Conservation (phyloP, 1,140 invertebrate genomes). For the Diplogasteroides magnus region DNA sequence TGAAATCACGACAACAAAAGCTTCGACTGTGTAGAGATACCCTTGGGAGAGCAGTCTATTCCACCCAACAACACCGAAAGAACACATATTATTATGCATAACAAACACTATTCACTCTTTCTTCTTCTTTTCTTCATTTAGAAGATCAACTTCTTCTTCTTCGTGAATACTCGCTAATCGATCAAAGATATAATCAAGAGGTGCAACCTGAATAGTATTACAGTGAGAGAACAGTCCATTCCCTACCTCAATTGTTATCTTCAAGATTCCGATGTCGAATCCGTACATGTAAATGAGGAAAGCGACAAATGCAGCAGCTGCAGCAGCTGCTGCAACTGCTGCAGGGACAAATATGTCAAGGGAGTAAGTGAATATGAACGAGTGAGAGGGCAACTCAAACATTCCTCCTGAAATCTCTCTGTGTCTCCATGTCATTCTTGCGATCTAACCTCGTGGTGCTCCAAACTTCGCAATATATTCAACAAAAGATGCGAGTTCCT, state of each 20-base stretch:
- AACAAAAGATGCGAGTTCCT: neutral
- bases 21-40: too few species aligned
- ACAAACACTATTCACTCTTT: too few species aligned
- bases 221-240: neutral
- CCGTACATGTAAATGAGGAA: neutral
- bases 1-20: too few species aligned
- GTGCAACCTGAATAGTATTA: neutral
- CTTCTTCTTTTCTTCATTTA: too few species aligned
- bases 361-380: neutral
- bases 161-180: neutral
- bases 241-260: neutral
- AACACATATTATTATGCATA: too few species aligned
- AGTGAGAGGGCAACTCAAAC: neutral
- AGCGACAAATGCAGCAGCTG: conserved; percentile 1
- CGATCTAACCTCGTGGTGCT: neutral
- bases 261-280: neutral
- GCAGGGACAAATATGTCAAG: neutral
- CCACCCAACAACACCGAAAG: too few species aligned
- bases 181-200: neutral
- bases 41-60: too few species aligned
- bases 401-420: neutral
- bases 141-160: neutral
- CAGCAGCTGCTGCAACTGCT: neutral
- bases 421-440: too few species aligned
- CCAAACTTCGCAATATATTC: neutral